Conservation (phyloP, 2,888 invertebrate genomes). For the Zeuzera pyrina region DNA sequence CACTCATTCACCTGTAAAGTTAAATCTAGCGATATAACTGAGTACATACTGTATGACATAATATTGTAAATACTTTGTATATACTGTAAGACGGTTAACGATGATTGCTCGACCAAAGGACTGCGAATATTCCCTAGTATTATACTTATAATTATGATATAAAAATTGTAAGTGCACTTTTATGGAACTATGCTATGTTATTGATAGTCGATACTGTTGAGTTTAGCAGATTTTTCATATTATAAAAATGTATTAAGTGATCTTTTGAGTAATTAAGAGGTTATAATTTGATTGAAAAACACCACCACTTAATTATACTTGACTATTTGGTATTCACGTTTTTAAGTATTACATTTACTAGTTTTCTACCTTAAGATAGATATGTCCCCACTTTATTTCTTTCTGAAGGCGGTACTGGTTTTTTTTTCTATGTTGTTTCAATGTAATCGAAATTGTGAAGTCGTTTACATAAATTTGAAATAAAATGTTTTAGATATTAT, state of each 20-base stretch:
- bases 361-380: too few relatives aligned
- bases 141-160: conserved; percentile 57
- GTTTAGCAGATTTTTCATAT: conserved; percentile 28
- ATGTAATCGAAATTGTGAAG: too few relatives aligned
- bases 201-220: conserved; percentile 17
- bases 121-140: conserved; percentile 41
- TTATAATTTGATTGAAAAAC: too few relatives aligned
- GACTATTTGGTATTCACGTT: too few relatives aligned
- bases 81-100: conserved; percentile 61
- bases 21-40: conserved; percentile 60
- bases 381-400: too few relatives aligned
- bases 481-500: too few relatives aligned
- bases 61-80: conserved; percentile 67
- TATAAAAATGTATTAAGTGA: conserved; percentile 4
- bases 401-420: too few relatives aligned
- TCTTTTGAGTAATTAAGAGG: conserved; percentile 16
- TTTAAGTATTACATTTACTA: too few relatives aligned
- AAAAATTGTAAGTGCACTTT: conserved; percentile 69
- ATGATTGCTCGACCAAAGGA: conserved; percentile 47
- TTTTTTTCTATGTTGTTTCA: too few relatives aligned
- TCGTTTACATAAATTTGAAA: too few relatives aligned
- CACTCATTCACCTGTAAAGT: conserved; percentile 57
- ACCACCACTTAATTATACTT: too few relatives aligned
- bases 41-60: conserved; percentile 61
- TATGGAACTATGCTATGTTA: conserved; percentile 51